Evolutionary conservation across 1,140 invertebrate genomes (phyloP).

Genomic region (Mya arenaria): DNA sequence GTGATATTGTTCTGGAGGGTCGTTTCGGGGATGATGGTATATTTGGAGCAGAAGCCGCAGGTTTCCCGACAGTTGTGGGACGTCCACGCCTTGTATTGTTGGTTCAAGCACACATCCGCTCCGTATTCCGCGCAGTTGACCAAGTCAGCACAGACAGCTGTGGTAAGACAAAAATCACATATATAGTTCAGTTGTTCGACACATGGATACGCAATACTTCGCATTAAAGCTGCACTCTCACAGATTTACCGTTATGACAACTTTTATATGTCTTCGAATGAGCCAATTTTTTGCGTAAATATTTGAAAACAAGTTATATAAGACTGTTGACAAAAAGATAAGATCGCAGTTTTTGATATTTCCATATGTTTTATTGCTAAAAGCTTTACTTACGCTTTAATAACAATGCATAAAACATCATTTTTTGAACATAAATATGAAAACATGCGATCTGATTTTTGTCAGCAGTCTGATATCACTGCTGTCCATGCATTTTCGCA

Average conservation of each 20-base stretch:
- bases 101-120: slow-evolving; percentile 11
- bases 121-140: background rate
- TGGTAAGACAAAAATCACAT: too few relatives aligned
- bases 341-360: too few relatives aligned
- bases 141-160: too few relatives aligned
- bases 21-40: background rate
- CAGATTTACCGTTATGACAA: background rate
- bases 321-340: too few relatives aligned
- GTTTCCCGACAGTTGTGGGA: slow-evolving; percentile 3
- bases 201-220: background rate
- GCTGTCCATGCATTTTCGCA: too few relatives aligned
- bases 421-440: too few relatives aligned
- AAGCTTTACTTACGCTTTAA: too few relatives aligned
- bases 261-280: background rate
- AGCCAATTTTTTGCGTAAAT: background rate
- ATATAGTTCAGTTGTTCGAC: background rate
- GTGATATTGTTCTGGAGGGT: slow-evolving; percentile 13
- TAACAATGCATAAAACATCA: too few relatives aligned
- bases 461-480: too few relatives aligned
- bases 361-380: too few relatives aligned
- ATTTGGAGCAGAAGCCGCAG: slow-evolving; percentile 40
- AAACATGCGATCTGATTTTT: too few relatives aligned
- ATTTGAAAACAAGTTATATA: background rate
- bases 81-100: slow-evolving; percentile 12
- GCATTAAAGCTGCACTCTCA: background rate